These are phyloP conservation scores for Pseudococcus viburni DNA, from an alignment of 2,888 invertebrate species.

Conservation along the genomic window DNA sequence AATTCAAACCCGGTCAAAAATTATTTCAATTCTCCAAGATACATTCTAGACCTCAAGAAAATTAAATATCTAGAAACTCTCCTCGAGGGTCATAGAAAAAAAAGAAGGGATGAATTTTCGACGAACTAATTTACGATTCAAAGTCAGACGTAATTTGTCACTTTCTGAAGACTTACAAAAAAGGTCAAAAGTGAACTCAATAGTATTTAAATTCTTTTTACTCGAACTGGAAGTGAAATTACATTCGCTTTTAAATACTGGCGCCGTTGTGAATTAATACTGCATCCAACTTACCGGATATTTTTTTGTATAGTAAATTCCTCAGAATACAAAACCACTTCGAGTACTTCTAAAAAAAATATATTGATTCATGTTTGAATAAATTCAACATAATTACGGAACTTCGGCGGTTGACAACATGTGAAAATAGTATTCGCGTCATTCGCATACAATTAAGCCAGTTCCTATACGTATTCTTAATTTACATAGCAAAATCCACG, in stretches of 20 bases:
- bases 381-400: not conserved
- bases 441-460: slow-evolving; percentile 21
- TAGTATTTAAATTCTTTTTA: not conserved
- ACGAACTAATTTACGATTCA: too few species aligned
- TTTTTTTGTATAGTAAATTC: too few species aligned
- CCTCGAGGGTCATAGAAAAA: too few species aligned
- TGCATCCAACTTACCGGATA: not conserved
- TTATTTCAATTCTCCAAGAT: too few species aligned
- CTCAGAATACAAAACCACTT: too few species aligned
- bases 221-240: not conserved
- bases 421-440: slow-evolving; percentile 6
- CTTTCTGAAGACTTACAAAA: too few species aligned
- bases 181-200: not conserved
- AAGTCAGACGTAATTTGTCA: too few species aligned
- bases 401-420: not conserved
- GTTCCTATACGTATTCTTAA: not conserved
- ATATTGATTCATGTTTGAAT: slow-evolving; percentile 1
- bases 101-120: too few species aligned
- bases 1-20: too few species aligned
- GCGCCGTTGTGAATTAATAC: not conserved
- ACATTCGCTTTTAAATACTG: not conserved
- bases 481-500: slow-evolving; percentile 36
- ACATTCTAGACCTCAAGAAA: too few species aligned
- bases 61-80: too few species aligned
- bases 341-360: not conserved